These are phyloP conservation scores for Mesochorus sp. DNA, from an alignment of 2,888 invertebrate species.

Conservation along the genomic window DNA sequence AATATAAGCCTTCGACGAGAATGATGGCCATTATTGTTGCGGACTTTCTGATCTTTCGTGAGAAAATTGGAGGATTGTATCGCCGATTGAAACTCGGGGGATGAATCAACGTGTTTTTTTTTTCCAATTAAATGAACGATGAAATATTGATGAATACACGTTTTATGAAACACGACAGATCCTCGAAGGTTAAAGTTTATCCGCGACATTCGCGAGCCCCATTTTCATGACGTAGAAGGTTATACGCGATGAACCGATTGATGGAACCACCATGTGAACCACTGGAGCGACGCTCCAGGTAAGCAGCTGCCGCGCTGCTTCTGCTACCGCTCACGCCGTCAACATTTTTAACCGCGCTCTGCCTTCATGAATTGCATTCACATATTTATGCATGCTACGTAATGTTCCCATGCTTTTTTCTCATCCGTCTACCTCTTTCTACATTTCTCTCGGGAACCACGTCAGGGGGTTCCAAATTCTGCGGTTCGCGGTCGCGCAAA, in stretches of 20 bases:
- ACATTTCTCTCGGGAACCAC: slow-evolving; percentile 35
- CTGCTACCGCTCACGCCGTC: slow-evolving; percentile 68
- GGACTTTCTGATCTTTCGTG: too few species aligned
- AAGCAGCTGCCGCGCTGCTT: slow-evolving; percentile 71
- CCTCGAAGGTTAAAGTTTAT: too few species aligned
- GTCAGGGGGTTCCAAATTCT: slow-evolving; percentile 30
- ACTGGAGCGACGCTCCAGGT: slow-evolving; percentile 71
- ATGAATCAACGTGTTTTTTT: too few species aligned
- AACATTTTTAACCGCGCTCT: slow-evolving; percentile 71
- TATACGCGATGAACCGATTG: background rate
- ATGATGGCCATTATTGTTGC: background rate
- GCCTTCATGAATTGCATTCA: slow-evolving; percentile 71
- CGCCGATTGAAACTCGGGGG: too few species aligned
- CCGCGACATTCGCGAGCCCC: too few species aligned
- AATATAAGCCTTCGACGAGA: background rate
- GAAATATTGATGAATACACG: background rate
- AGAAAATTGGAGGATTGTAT: background rate
- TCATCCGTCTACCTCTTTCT: slow-evolving; percentile 30
- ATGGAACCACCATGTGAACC: slow-evolving; percentile 69
- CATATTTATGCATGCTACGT: slow-evolving; percentile 71
- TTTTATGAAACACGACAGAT: too few species aligned
- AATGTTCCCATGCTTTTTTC: slow-evolving; percentile 55
- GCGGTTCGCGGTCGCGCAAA: background rate
- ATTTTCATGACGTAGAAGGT: background rate
- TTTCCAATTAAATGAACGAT: too few species aligned